These are phyloP conservation scores for Neelides sp. DNA, from an alignment of 1,140 invertebrate genomes.

Conservation along the genomic window DNA sequence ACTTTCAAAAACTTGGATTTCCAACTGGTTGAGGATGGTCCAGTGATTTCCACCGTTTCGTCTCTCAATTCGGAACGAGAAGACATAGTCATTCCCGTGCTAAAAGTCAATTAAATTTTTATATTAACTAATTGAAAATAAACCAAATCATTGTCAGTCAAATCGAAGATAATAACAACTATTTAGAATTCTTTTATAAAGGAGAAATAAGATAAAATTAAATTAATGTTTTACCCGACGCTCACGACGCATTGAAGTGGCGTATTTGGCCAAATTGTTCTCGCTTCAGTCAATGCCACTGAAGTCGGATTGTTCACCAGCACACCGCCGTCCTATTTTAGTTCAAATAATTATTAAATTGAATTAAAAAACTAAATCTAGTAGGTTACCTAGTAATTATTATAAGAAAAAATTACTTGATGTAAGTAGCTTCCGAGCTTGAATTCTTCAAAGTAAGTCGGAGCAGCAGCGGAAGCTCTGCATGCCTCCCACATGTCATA, in stretches of 20 bases:
- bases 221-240: too few relatives aligned
- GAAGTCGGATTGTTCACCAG: constrained; percentile 82
- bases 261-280: constrained; percentile 66
- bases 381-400: constrained; percentile 22
- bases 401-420: constrained; percentile 44
- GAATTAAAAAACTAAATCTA: constrained; percentile 1
- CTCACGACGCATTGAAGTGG: constrained; percentile 73
- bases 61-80: constrained; percentile 18
- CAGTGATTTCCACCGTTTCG: constrained; percentile 36
- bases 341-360: constrained; percentile 1
- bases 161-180: too few relatives aligned
- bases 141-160: too few relatives aligned
- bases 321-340: constrained; percentile 62
- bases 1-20: constrained; percentile 71
- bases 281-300: constrained; percentile 76
- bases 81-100: constrained; percentile 55
- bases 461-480: constrained; percentile 79
- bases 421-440: constrained; percentile 59
- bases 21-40: too few relatives aligned
- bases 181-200: too few relatives aligned
- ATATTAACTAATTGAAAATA: too few relatives aligned
- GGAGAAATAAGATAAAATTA: too few relatives aligned
- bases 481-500: constrained; percentile 75
- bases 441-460: constrained; percentile 83
- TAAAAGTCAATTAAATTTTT: too few relatives aligned